These are phyloP conservation scores for Oryzias celebensis DNA, from an alignment of 2,113 vertebrate genomes.

Conservation along the genomic window DNA sequence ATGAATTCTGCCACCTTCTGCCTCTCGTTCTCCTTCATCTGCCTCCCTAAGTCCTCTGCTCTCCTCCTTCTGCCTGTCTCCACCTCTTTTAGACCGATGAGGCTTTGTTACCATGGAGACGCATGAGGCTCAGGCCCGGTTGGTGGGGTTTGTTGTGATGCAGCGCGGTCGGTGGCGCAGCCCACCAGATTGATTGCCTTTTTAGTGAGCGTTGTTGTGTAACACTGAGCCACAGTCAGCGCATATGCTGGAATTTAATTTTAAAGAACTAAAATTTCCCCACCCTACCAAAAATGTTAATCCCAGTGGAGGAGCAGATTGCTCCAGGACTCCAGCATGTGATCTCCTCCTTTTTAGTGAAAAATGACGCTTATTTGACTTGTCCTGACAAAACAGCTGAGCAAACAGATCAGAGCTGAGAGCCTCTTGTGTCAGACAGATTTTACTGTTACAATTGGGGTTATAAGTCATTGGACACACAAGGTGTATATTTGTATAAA, in stretches of 20 bases:
- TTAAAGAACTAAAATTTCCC: background rate
- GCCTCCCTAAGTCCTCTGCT: constrained; percentile 34
- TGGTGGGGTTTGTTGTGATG: constrained; percentile 66
- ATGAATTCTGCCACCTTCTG: constrained; percentile 42
- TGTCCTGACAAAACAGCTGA: too few relatives aligned
- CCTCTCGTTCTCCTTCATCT: constrained; percentile 21
- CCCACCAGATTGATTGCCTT: constrained; percentile 55
- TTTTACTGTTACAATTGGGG: too few relatives aligned
- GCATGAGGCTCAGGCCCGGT: constrained; percentile 65
- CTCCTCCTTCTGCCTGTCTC: constrained; percentile 31
- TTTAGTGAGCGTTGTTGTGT: constrained; percentile 6
- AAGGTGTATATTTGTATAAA: too few relatives aligned
- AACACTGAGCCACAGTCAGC: constrained; percentile 20
- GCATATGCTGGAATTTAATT: constrained; percentile 16
- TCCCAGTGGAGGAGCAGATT: background rate
- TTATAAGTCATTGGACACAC: too few relatives aligned
- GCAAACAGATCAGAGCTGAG: too few relatives aligned
- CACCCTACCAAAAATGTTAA: background rate
- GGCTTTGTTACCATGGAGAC: constrained; percentile 72
- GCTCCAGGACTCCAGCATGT: background rate
- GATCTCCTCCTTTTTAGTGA: too few relatives aligned
- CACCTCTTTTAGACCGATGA: constrained; percentile 40
- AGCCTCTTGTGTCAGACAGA: too few relatives aligned
- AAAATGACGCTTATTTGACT: too few relatives aligned
- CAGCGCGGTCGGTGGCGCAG: constrained; percentile 34